Percentiles rank a stretch among this genome's conserved stretches.
phyloP scores from a whole-genome alignment of 2,888 invertebrate genomes.

The Aproaerema taeniolella region DNA sequence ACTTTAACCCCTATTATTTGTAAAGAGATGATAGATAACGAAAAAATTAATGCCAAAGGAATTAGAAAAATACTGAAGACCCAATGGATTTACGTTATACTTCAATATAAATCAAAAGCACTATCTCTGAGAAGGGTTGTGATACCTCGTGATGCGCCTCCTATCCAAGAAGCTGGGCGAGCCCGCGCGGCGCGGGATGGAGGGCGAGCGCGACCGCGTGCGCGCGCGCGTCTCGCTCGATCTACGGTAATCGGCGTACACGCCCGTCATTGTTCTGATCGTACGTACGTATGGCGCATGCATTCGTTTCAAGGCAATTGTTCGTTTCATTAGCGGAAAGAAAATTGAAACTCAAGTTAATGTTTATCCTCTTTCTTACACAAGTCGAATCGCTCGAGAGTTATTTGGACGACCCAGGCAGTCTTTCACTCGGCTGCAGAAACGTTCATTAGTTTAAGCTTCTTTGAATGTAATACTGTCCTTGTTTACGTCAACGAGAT shows the following conservation, averaged over 20 bases:
- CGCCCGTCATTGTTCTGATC: conserved; percentile 71
- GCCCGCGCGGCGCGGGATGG: conserved; percentile 93
- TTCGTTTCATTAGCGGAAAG: conserved; percentile 24
- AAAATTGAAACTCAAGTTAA: conserved; percentile 22
- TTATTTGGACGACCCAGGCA: too few species aligned
- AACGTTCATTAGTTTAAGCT: too few species aligned
- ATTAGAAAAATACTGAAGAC: too few species aligned
- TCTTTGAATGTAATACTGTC: too few species aligned
- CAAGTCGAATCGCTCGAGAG: too few species aligned
- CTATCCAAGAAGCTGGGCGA: conserved; percentile 96
- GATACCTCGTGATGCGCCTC: conserved; percentile 95
- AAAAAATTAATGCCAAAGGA: too few species aligned
- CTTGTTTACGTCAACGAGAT: too few species aligned
- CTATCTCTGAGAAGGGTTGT: background rate
- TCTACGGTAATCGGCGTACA: conserved; percentile 75
- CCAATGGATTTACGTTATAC: too few species aligned
- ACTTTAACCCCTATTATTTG: too few species aligned
- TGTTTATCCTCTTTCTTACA: too few species aligned
- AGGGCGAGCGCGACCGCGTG: conserved; percentile 85
- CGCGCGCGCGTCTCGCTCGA: conserved; percentile 45
- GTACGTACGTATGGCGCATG: conserved; percentile 21
- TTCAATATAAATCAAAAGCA: conserved; percentile 8
- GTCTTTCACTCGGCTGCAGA: too few species aligned
- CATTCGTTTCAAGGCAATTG: conserved; percentile 19
- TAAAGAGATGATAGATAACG: too few species aligned